phyloP scores from a whole-genome alignment of 2,113 vertebrate species.

The Hepsetus odoe region DNA sequence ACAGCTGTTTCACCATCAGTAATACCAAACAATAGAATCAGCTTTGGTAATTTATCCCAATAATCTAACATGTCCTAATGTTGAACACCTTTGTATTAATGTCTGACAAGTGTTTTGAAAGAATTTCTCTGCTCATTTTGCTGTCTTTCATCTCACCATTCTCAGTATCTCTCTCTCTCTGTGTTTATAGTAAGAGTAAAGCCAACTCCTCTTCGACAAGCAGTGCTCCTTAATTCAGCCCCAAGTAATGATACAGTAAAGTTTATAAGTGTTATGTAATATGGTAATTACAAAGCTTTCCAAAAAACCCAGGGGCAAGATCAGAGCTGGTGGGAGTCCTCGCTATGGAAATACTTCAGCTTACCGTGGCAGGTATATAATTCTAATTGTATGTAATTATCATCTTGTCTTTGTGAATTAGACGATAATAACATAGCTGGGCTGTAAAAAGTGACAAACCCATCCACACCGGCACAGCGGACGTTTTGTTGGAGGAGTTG shows the following conservation, averaged over 20 bases:
- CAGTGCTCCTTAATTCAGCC: conserved; percentile 16
- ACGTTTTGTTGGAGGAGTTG: conserved; percentile 45
- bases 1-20: no score
- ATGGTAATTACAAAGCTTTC: conserved; percentile 41
- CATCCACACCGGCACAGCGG: conserved; percentile 27
- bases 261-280: conserved; percentile 48
- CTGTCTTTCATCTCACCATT: background rate
- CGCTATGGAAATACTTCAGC: conserved; percentile 29
- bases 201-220: conserved; percentile 9
- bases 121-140: background rate
- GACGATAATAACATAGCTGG: conserved; percentile 52
- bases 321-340: conserved; percentile 35
- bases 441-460: conserved; percentile 53
- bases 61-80: background rate
- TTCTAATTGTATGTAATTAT: conserved; percentile 57
- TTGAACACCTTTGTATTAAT: background rate
- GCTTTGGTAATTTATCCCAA: background rate
- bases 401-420: conserved; percentile 50
- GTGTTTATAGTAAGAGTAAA: conserved; percentile 4
- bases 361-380: conserved; percentile 48
- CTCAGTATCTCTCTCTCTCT: no score
- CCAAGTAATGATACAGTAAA: conserved; percentile 45
- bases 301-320: conserved; percentile 21
- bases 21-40: no score
- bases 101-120: conserved; percentile 3